Base-by-base conservation (phyloP, 2,888 invertebrate species). In the Flexamia atlantica region DNA sequence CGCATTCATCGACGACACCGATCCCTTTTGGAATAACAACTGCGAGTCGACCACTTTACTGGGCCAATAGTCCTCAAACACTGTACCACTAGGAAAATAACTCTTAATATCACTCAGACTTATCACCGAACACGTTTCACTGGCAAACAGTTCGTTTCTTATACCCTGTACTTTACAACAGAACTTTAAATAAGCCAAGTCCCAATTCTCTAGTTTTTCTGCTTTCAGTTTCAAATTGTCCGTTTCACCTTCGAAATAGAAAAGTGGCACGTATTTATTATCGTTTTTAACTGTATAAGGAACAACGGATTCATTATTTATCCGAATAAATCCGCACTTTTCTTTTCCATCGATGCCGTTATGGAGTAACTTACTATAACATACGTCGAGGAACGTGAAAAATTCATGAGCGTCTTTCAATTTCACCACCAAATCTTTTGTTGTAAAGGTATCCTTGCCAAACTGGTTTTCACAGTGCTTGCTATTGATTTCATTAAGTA, bases 21-120 rank as follows among this genome's bases (percentile, higher is more conserved):
- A 86, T 23, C 84, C 84, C 70, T 86, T 87, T 76, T 85, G 86
- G 30, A 86, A 93, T 70, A 96, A 90, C 25, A 96, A 92, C 89
- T 96, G 96, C 0, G 95, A 94, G 88, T 97, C 97, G 86, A 96
- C 94, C 84, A 96, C 95, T 91, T 97, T 97, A 89, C 95, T 95
- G 0, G 97, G 97, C 97, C 97, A 97, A 90, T 97, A 97, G 88
- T 97, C 97, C 89, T 97, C 97, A 89, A 97, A 97, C 87, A 95
- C 94, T 0, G 97, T 97, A 30, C 96, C 96, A 10, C 95, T 95
- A 0, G 97, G 97, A 88, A 97, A 97, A 89, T 97, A 97, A 90
- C 96, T 96, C 89, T 96, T 96, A 88, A 97, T 97, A 90, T 97
- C 97, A 57, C 95, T 94, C 87, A 97, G 92, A 91, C 97, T 97